phyloP scores from a whole-genome alignment of 2,113 vertebrate genomes.

The Leiothrix lutea region DNA sequence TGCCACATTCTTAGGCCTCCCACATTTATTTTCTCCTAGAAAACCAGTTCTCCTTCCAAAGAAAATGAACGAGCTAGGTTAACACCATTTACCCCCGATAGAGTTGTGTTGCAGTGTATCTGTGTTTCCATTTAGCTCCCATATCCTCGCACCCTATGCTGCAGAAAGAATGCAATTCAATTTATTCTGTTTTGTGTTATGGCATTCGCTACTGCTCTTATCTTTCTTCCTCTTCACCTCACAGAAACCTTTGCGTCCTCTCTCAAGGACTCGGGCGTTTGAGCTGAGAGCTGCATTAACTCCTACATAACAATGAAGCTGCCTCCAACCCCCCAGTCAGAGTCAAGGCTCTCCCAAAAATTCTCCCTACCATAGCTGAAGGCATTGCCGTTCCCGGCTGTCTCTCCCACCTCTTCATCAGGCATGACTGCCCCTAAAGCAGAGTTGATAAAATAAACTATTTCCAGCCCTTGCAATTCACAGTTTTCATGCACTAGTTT shows the following conservation, averaged over 20 bases:
- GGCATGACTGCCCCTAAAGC: neutral
- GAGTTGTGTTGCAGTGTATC: neutral
- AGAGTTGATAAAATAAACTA: neutral
- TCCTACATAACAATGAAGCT: neutral
- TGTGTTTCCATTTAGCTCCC: neutral
- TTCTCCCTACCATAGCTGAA: neutral
- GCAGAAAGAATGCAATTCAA: neutral
- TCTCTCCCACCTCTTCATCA: neutral
- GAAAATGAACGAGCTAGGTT: neutral
- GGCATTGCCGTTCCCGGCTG: accelerated
- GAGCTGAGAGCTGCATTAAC: neutral
- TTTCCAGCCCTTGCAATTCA: neutral
- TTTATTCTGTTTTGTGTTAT: neutral
- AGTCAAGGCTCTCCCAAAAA: neutral
- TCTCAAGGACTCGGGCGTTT: neutral
- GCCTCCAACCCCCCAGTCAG: accelerated
- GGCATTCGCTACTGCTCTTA: neutral
- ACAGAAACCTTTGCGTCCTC: neutral
- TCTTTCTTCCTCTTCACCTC: neutral
- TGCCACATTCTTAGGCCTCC: accelerated
- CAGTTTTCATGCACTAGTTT: neutral
- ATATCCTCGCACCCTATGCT: neutral
- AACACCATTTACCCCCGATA: neutral
- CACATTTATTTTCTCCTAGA: neutral
- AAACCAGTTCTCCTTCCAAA: neutral